These are phyloP conservation scores for Lophochroa leadbeateri DNA, from an alignment of 2,113 vertebrate species.

Conservation along the genomic window DNA sequence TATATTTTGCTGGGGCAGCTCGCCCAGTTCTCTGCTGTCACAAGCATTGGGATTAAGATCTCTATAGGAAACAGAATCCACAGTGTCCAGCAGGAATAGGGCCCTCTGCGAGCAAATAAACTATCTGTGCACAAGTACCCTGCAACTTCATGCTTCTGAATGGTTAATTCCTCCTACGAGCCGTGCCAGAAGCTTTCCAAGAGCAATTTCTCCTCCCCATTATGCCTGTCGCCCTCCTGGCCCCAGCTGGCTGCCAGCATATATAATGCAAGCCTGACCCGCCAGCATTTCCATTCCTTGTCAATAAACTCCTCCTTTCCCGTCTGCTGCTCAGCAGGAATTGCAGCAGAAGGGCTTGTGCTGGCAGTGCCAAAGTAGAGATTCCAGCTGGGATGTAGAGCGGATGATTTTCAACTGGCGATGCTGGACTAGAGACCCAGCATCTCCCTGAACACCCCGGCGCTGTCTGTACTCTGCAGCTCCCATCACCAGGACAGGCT, in stretches of 20 bases:
- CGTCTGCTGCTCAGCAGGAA: neutral
- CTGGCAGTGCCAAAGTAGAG: neutral
- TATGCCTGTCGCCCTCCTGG: neutral
- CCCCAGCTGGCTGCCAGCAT: constrained; percentile 5
- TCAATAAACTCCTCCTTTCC: constrained; percentile 52
- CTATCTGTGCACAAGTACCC: neutral
- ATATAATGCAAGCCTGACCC: neutral
- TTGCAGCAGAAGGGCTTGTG: neutral
- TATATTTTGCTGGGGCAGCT: neutral
- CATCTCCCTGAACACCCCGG: neutral
- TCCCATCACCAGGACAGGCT: neutral
- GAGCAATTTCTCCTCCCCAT: constrained; percentile 39
- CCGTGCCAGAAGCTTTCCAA: constrained; percentile 30
- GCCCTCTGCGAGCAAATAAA: neutral
- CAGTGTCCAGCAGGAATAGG: neutral
- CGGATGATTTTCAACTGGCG: neutral
- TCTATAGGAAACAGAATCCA: neutral
- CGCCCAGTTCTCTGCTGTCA: neutral
- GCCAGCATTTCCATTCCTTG: constrained; percentile 34
- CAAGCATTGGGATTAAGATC: neutral
- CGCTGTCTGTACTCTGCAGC: accelerated
- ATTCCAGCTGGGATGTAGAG: neutral
- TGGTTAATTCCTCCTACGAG: constrained; percentile 2
- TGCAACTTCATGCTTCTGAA: neutral
- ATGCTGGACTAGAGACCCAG: neutral